These are phyloP conservation scores for Cheirogaleus major DNA, from an alignment of 2,797 vertebrate species.

Conservation along the genomic window DNA sequence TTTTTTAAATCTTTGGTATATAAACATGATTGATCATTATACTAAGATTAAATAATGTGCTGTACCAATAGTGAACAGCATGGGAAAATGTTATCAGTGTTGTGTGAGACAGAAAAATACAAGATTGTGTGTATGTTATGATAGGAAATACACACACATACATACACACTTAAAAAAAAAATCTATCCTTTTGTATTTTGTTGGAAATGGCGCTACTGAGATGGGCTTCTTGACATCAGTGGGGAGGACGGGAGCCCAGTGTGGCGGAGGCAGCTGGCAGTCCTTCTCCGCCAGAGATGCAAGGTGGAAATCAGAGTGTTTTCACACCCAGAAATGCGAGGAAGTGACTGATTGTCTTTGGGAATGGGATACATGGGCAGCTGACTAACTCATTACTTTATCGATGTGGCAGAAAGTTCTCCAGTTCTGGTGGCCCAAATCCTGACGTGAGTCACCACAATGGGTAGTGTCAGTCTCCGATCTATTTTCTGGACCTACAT, in stretches of 20 bases:
- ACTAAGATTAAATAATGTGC: background rate
- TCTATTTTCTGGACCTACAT: background rate
- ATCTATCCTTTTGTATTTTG: background rate
- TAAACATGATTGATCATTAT: background rate
- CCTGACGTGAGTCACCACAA: background rate
- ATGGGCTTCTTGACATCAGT: background rate
- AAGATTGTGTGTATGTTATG: background rate
- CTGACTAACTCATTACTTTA: background rate
- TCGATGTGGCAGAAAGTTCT: background rate
- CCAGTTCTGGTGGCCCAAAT: background rate
- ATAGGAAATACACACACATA: background rate
- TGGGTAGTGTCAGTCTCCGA: background rate
- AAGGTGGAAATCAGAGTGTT: background rate
- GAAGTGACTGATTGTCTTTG: background rate
- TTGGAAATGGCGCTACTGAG: background rate
- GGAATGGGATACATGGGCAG: background rate
- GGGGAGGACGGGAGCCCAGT: background rate
- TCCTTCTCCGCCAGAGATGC: background rate
- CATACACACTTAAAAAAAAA: background rate
- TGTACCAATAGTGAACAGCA: background rate
- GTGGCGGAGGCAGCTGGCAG: background rate
- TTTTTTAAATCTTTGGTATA: background rate
- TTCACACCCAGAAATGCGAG: background rate
- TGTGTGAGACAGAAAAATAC: background rate
- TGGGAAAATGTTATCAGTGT: background rate